Conservation (phyloP, 2,888 invertebrate species). For the Mongoloraphidia duomilia region DNA sequence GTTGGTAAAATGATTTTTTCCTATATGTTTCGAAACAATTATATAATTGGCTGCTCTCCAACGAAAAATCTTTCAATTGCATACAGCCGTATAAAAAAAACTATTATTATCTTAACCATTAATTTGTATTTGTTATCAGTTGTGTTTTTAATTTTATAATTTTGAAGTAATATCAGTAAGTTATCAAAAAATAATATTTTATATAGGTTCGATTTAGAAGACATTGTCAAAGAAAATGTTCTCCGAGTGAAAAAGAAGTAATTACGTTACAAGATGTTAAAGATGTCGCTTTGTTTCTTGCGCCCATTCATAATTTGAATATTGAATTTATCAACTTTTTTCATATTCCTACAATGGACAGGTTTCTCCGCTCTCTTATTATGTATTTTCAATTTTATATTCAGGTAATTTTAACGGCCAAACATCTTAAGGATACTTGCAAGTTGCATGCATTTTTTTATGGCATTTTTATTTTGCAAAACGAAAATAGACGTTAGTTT, state of each 20-base stretch:
- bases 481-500: no score
- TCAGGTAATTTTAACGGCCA: slow-evolving; percentile 29
- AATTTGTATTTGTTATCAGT: no score
- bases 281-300: slow-evolving; percentile 42
- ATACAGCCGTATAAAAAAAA: no score
- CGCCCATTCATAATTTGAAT: slow-evolving; percentile 36
- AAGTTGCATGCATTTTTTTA: no score
- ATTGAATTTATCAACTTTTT: slow-evolving; percentile 44
- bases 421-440: no score
- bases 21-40: no score
- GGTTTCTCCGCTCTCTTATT: slow-evolving; percentile 45
- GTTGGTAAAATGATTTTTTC: no score
- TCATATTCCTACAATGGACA: slow-evolving; percentile 41
- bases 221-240: slow-evolving; percentile 40
- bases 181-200: neutral
- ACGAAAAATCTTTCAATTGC: no score
- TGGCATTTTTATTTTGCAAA: no score
- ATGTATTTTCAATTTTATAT: slow-evolving; percentile 47
- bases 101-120: no score
- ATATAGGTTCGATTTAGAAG: slow-evolving; percentile 40
- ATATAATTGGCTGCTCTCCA: no score
- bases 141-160: no score
- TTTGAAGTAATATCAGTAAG: neutral
- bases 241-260: slow-evolving; percentile 36
- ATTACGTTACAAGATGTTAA: slow-evolving; percentile 46